These are phyloP conservation scores for Trachythela sp. DNA, from an alignment of 64 coral and sea anemone species.

Conservation along the genomic window DNA sequence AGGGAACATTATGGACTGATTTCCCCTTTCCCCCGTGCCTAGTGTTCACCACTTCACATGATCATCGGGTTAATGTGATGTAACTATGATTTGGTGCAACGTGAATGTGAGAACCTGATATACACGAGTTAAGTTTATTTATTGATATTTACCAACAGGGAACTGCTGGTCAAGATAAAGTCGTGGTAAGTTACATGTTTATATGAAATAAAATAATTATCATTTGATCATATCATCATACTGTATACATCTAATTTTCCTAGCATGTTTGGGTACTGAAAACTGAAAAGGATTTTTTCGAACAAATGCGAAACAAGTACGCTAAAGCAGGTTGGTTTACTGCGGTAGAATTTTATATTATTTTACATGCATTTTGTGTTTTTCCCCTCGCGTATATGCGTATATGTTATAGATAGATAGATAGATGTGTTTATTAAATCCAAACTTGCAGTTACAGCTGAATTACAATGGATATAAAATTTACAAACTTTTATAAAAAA, in stretches of 20 bases:
- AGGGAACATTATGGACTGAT: too few relatives aligned
- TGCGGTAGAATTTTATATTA: neutral
- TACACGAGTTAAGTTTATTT: neutral
- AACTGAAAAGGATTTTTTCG: conserved; percentile 81
- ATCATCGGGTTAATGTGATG: too few relatives aligned
- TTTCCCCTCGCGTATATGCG: too few relatives aligned
- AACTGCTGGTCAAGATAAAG: conserved; percentile 93
- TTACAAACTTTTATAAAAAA: too few relatives aligned
- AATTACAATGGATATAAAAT: too few relatives aligned
- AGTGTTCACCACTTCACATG: too few relatives aligned
- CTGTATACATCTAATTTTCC: too few relatives aligned
- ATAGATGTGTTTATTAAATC: too few relatives aligned
- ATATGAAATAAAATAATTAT: neutral
- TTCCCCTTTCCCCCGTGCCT: too few relatives aligned
- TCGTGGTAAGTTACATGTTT: conserved; percentile 59
- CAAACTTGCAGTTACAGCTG: too few relatives aligned
- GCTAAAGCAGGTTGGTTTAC: conserved; percentile 61
- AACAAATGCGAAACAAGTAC: conserved; percentile 90
- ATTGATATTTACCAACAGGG: conserved; percentile 39
- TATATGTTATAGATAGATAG: too few relatives aligned
- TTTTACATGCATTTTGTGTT: too few relatives aligned
- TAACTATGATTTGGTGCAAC: neutral
- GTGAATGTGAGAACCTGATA: neutral
- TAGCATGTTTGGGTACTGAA: conserved; percentile 97
- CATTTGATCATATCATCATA: neutral